Percentiles rank a stretch among this genome's conserved stretches.
phyloP scores from a whole-genome alignment of 2,797 vertebrate species.

The Zalophus californianus region DNA sequence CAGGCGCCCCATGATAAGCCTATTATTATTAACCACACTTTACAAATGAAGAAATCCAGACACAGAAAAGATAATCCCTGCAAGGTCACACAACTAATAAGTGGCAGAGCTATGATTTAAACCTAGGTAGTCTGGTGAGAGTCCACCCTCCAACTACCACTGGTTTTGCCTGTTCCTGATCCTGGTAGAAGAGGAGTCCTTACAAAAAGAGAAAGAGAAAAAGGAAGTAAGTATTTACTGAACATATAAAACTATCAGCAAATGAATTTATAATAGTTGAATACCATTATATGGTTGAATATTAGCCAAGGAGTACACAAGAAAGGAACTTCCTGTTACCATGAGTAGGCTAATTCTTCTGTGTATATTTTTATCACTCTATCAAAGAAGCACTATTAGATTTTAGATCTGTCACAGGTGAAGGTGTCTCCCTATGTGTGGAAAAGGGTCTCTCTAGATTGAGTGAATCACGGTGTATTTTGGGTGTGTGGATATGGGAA shows the following conservation, averaged over 20 bases:
- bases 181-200: not conserved
- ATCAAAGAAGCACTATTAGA: not conserved
- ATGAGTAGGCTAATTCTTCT: not conserved
- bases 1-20: not conserved
- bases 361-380: not conserved
- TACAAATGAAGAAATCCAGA: not conserved
- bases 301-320: not conserved
- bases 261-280: not conserved
- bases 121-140: not conserved
- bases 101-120: not conserved
- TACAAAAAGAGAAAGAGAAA: not conserved
- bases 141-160: not conserved
- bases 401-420: not conserved
- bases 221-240: not conserved
- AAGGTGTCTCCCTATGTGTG: not conserved
- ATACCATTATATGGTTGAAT: not conserved
- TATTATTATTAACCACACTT: conserved; percentile 3
- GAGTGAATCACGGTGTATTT: not conserved
- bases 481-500: not conserved
- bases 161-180: not conserved
- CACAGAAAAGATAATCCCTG: not conserved
- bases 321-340: not conserved
- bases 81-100: not conserved
- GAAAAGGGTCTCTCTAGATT: not conserved
- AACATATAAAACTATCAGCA: not conserved